Conservation (phyloP, 2,888 invertebrate genomes). For the Tiphia femorata region DNA sequence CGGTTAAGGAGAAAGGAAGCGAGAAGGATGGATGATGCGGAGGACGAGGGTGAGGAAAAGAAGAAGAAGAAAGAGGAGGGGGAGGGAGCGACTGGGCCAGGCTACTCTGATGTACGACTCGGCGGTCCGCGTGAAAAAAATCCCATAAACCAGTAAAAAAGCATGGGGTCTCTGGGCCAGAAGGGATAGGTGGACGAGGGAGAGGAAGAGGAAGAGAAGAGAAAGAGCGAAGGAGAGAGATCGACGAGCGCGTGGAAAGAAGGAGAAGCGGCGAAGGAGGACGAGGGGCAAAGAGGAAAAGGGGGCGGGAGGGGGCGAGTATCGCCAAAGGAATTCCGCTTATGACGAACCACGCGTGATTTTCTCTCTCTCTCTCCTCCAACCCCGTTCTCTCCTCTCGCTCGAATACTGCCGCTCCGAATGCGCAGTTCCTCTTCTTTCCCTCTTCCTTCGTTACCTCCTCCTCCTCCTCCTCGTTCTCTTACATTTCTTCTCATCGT, state of each 20-base stretch:
- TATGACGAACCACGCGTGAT: constrained; percentile 67
- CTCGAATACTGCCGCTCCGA: constrained; percentile 37
- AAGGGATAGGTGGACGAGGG: constrained; percentile 18
- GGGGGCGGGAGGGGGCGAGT: constrained; percentile 42
- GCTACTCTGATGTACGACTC: constrained; percentile 66
- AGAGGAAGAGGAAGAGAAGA: constrained; percentile 25
- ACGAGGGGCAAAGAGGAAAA: constrained; percentile 11
- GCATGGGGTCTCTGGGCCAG: constrained; percentile 57
- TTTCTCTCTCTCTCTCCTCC: constrained; percentile 52
- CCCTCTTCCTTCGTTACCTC: constrained; percentile 13
- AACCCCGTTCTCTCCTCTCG: constrained; percentile 11
- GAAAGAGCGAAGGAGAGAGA: too few species aligned
- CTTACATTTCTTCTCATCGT: not conserved
- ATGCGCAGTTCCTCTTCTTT: constrained; percentile 37
- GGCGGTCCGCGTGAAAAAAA: constrained; percentile 67
- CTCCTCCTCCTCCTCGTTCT: constrained; percentile 27
- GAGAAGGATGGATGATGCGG: too few species aligned
- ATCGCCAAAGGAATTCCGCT: constrained; percentile 67
- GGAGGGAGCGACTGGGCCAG: constrained; percentile 48
- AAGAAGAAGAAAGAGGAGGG: constrained; percentile 10
- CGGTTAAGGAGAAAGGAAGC: constrained; percentile 9
- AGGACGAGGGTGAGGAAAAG: constrained; percentile 11
- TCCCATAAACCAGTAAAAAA: constrained; percentile 69
- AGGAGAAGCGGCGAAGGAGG: constrained; percentile 17
- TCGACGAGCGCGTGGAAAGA: too few species aligned